Base-by-base conservation (phyloP, 2,113 vertebrate species). In the Cyanocitta stelleri region DNA sequence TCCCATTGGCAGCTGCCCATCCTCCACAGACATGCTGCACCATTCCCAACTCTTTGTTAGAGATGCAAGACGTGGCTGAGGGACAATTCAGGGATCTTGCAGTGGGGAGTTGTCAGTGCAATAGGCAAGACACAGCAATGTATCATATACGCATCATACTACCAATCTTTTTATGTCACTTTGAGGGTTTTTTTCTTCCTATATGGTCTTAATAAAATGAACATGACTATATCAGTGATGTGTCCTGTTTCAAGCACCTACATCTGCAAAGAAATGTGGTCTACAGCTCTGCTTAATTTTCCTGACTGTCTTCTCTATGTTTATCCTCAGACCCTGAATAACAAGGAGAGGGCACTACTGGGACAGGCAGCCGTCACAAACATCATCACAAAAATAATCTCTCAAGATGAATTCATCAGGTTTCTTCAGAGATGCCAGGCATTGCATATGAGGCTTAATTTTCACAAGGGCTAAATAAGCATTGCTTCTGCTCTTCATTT, bases 401-500 rank as follows among this genome's bases (percentile, higher is more conserved):
- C 59, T 71, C 64, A 58, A 93, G 80, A 84, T 18, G 6, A 89
- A 89, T 78, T 67, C 69, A 83, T 77, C n/a, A 61, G 64, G 32
- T 37, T 93, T 73, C 61, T 83, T 86, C 72, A 86, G 73, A 84
- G 59, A 90, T 46, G 44, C 32, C 79, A 90, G 18, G 35, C 39
- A 90, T 49, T 83, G 48, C 46, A 55, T 16, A 48, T 11, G 23
- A 93, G 49, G 69, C 24, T 84, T 64, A 46, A 61, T 76, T 94
- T 87, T 92, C 68, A 71, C 35, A 86, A 71, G 49, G 52, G 37
- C 66, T 92, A 67, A 81, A 74, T 43, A 87, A 89, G 35, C 56
- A 56, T 86, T 96, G 88, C 91, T 95, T 95, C 91, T 86, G 86
- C 83, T 95, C 91, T 84, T 80, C 86, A 92, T 69, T 94, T 90